Percentiles rank a stretch among this genome's conserved stretches.
Evolutionary conservation across 2,113 vertebrate genomes (phyloP).

Genomic region (Tricholaema leucomelas): DNA sequence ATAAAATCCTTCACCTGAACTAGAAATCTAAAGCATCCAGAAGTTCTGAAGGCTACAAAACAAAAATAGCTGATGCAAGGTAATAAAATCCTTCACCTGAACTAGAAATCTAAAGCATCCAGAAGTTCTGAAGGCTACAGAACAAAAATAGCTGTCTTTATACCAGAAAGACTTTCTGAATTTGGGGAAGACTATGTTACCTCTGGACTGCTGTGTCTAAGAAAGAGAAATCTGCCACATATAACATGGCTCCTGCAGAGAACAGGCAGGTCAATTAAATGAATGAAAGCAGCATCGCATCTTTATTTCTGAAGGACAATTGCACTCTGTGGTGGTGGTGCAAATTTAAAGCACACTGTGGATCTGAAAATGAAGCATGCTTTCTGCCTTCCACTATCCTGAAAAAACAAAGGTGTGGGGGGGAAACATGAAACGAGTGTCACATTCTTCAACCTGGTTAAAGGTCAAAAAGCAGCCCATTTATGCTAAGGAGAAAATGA

Average conservation of each 20-base stretch:
- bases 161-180: neutral
- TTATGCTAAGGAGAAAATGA: neutral
- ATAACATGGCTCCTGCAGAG: neutral
- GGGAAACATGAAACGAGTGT: neutral
- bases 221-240: neutral
- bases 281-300: neutral
- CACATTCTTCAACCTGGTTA: neutral
- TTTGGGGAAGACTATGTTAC: neutral
- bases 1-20: neutral
- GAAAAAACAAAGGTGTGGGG: neutral
- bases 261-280: neutral
- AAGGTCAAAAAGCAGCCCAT: neutral
- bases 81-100: neutral
- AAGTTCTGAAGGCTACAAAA: neutral
- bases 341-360: neutral
- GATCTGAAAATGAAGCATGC: neutral
- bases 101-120: neutral
- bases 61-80: neutral
- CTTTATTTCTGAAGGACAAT: neutral
- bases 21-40: neutral
- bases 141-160: neutral
- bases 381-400: neutral
- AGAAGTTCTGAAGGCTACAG: neutral
- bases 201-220: neutral
- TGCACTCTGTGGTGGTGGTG: neutral